These are phyloP conservation scores for Xiphorhynchus elegans DNA, from an alignment of 2,113 vertebrate genomes.

Conservation along the genomic window DNA sequence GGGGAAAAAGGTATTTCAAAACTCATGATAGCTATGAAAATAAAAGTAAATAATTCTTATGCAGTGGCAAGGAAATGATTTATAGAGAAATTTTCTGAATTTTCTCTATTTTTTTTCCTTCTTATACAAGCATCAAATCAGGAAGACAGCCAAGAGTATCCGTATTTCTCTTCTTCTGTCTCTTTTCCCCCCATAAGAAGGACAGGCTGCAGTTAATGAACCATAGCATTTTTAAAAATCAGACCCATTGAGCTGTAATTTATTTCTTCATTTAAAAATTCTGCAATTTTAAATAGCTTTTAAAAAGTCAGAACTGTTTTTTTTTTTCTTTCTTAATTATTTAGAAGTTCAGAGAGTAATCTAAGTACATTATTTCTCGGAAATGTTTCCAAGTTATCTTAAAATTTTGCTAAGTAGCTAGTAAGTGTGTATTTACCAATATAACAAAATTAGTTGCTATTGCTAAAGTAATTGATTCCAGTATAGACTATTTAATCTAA, in stretches of 20 bases:
- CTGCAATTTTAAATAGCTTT: neutral
- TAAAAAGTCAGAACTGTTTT: neutral
- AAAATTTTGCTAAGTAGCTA: neutral
- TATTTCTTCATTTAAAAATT: neutral
- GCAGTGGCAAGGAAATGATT: neutral
- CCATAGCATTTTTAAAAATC: neutral
- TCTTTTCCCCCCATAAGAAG: neutral
- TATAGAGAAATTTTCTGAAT: neutral
- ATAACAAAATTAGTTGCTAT: neutral
- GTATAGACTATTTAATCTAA: neutral
- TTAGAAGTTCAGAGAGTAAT: neutral
- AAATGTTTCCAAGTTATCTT: neutral
- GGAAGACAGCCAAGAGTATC: neutral
- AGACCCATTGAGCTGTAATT: neutral
- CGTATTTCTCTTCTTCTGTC: neutral
- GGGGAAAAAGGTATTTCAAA: neutral
- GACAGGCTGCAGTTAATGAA: neutral
- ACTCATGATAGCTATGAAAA: neutral
- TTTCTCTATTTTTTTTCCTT: neutral
- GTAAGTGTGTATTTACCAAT: neutral
- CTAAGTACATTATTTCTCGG: neutral
- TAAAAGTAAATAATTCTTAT: neutral
- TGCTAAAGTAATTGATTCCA: neutral
- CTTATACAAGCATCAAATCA: neutral
- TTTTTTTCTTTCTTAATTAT: neutral